Evolutionary conservation across 2,113 vertebrate species (phyloP).

Genomic region (Ahaetulla prasina): DNA sequence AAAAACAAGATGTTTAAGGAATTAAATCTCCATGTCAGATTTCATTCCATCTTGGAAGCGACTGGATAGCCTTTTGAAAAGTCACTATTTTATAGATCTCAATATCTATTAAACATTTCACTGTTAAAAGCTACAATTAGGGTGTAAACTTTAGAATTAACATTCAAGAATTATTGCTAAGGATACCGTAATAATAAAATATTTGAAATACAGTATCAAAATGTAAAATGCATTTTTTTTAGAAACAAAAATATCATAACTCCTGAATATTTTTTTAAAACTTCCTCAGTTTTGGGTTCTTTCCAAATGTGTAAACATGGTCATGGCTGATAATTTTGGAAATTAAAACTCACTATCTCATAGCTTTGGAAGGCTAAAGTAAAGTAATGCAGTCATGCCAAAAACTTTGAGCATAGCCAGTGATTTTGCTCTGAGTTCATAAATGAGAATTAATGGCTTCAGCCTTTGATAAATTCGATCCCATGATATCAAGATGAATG

Average conservation of each 20-base stretch:
- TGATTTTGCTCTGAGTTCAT: neutral
- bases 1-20: neutral
- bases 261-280: neutral
- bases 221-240: neutral
- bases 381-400: neutral
- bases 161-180: neutral
- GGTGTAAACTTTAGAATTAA: neutral
- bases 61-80: neutral
- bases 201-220: neutral
- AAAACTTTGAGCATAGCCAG: neutral
- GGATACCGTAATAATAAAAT: neutral
- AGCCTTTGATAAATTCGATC: neutral
- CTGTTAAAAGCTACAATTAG: neutral
- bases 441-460: neutral
- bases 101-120: neutral
- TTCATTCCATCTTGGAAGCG: neutral
- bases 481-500: neutral
- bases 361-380: neutral
- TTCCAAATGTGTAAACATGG: neutral
- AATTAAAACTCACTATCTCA: neutral
- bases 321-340: neutral
- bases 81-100: neutral
- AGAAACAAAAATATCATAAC: neutral
- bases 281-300: neutral
- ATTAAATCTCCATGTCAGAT: neutral